Evolutionary conservation across 2,888 invertebrate species (phyloP).

Genomic region (Andrena dorsata): DNA sequence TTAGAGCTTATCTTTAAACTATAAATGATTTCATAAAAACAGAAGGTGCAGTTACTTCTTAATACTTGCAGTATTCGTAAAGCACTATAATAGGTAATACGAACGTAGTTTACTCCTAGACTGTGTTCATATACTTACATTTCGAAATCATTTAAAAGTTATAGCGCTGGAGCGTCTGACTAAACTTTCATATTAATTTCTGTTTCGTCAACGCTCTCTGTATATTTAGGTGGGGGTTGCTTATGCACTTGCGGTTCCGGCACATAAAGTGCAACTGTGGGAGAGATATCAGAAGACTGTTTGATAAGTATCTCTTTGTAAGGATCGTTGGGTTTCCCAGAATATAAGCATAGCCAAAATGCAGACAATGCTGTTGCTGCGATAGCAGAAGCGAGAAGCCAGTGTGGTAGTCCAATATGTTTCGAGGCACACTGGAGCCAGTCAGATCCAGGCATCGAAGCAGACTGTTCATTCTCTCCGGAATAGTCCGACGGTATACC

Average conservation of each 20-base stretch:
- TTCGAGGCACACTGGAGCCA: slow-evolving; percentile 77
- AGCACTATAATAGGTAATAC: slow-evolving; percentile 42
- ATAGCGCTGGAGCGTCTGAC: slow-evolving; percentile 29
- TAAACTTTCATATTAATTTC: slow-evolving; percentile 65
- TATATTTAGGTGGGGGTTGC: slow-evolving; percentile 75
- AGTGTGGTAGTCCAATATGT: slow-evolving; percentile 76
- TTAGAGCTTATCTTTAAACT: slow-evolving; percentile 29
- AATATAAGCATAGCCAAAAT: slow-evolving; percentile 75
- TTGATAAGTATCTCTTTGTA: slow-evolving; percentile 65
- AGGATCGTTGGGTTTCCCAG: slow-evolving; percentile 69
- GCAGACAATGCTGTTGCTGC: slow-evolving; percentile 70
- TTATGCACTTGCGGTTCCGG: slow-evolving; percentile 77
- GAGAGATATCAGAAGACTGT: slow-evolving; percentile 53
- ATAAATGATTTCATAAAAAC: slow-evolving; percentile 36
- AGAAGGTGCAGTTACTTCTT: slow-evolving; percentile 34
- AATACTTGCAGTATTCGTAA: slow-evolving; percentile 37
- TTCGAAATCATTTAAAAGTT: slow-evolving; percentile 44
- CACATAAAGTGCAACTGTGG: slow-evolving; percentile 72
- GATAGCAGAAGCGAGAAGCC: slow-evolving; percentile 75
- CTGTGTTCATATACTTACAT: slow-evolving; percentile 42
- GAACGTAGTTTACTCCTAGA: slow-evolving; percentile 49
- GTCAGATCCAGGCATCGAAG: slow-evolving; percentile 75
- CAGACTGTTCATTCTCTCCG: slow-evolving; percentile 76
- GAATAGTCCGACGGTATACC: slow-evolving; percentile 79
- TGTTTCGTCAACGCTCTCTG: slow-evolving; percentile 35